A percentile compares a stretch with the other conserved stretches of the same genome.
These are phyloP conservation scores for Solenopsis invicta DNA, from an alignment of 1,140 invertebrate genomes.

Conservation along the genomic window DNA sequence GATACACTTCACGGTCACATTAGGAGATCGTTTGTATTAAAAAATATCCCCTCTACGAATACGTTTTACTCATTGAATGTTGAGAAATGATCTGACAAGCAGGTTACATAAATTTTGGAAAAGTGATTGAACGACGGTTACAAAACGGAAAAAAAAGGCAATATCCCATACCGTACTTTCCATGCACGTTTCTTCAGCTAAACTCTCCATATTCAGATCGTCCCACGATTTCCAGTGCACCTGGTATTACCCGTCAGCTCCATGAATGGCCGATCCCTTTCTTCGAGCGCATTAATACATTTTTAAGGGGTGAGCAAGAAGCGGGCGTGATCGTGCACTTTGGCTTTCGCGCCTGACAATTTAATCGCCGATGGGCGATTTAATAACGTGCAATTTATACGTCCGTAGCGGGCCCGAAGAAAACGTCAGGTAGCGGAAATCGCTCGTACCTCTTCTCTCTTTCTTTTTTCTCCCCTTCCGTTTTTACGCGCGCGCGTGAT, in stretches of 20 bases:
- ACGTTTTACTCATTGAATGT: no score
- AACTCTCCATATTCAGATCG: not conserved
- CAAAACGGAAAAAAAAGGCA: not conserved
- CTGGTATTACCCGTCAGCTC: conserved; percentile 18
- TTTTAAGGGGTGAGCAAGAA: conserved; percentile 43
- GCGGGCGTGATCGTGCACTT: conserved; percentile 46
- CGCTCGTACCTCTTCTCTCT: conserved; percentile 19
- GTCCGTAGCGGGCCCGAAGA: conserved; percentile 2
- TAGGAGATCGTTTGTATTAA: no score
- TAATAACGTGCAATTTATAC: conserved; percentile 60
- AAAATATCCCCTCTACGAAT: no score
- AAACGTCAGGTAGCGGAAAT: conserved; percentile 51
- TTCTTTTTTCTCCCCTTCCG: no score
- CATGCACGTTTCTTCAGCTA: not conserved
- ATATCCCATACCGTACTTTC: not conserved
- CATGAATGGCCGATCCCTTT: conserved; percentile 38
- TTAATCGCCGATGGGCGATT: conserved; percentile 50
- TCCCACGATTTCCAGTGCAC: conserved; percentile 9
- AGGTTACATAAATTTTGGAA: not conserved
- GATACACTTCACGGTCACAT: no score
- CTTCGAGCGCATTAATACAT: conserved; percentile 52
- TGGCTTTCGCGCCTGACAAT: conserved; percentile 41
- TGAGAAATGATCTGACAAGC: not conserved
- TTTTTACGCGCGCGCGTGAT: not conserved
- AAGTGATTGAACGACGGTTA: not conserved